Base-by-base conservation (phyloP, 2,113 vertebrate genomes). In the Etheostoma spectabile region DNA sequence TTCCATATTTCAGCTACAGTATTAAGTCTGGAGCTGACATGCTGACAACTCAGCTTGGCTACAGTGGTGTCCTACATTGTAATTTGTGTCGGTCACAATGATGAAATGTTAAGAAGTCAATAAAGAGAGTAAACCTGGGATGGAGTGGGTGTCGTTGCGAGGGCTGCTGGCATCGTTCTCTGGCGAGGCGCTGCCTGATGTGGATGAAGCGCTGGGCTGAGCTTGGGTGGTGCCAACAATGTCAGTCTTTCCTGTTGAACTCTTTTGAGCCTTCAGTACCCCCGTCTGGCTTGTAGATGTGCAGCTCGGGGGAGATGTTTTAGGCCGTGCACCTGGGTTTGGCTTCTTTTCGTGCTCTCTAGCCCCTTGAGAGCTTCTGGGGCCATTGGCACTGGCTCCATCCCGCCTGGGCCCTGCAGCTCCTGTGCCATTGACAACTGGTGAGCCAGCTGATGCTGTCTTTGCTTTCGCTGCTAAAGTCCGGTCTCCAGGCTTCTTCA, bases 241-340 rank as follows among this genome's bases (percentile, higher is more conserved):
- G 72, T 93, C 95, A 74, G 94, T 92, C 67, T 92, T 96, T 60
- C 86, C 96, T 10, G 84, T 78, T 10, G 18, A 55, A 86, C 93
- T 95, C 89, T 94, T 99, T 73, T 92, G 79, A 19, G 93, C 74
- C 80, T 96, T 97, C 22, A 15, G 70, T 83, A 87, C 80, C 88
- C 95, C 94, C 46, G 92, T 77, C 66, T 94, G 96, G 27, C 76
- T 30, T 1, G 88, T 90, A 56, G 95, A 77, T 2, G 88, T 94
- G 85, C 74, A 64, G 93, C 87, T 89, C 1, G 88, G 94, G 53
- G 94, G 77, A 21, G 94, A 88, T 33, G 94, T 94, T 93, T 97
- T 99, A 56, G 97, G 96, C 86, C 97, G 96, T 13, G 96, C 96
- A 61, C 96, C 97, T 64, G 92, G 82, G 74, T 79, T 91, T 35